Conservation (phyloP, 2,888 invertebrate genomes). For the Argyresthia goedartella region DNA sequence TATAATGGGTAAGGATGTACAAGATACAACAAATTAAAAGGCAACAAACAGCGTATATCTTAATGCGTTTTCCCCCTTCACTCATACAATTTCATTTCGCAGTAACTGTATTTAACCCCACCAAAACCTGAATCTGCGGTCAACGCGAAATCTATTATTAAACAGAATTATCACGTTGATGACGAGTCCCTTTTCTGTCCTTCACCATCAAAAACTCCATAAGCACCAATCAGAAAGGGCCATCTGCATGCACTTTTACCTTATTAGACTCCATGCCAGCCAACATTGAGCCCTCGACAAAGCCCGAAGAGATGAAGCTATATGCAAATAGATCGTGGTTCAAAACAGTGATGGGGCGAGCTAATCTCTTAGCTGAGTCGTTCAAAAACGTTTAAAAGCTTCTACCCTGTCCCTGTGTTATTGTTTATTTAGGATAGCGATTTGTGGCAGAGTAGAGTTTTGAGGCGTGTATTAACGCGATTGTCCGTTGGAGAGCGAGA, state of each 20-base stretch:
- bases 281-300: conserved; percentile 15
- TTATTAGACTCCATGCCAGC: conserved; percentile 4
- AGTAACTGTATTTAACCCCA: too few species aligned
- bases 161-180: conserved; percentile 48
- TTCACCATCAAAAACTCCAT: conserved; percentile 55
- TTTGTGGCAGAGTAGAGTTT: conserved; percentile 57
- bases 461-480: conserved; percentile 62
- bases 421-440: conserved; percentile 69
- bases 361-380: conserved; percentile 68
- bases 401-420: conserved; percentile 45
- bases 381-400: conserved; percentile 65
- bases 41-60: too few species aligned
- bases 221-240: conserved; percentile 51
- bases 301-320: conserved; percentile 7
- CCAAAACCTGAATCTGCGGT: background rate
- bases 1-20: too few species aligned
- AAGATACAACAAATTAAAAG: too few species aligned
- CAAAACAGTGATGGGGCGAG: conserved; percentile 31
- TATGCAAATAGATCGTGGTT: conserved; percentile 27
- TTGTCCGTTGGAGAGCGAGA: conserved; percentile 39
- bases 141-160: conserved; percentile 25
- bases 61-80: too few species aligned
- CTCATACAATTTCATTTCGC: too few species aligned
- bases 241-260: conserved; percentile 30
- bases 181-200: conserved; percentile 27